Conservation (phyloP, 2,113 vertebrate genomes). For the Arothron firmamentum region DNA sequence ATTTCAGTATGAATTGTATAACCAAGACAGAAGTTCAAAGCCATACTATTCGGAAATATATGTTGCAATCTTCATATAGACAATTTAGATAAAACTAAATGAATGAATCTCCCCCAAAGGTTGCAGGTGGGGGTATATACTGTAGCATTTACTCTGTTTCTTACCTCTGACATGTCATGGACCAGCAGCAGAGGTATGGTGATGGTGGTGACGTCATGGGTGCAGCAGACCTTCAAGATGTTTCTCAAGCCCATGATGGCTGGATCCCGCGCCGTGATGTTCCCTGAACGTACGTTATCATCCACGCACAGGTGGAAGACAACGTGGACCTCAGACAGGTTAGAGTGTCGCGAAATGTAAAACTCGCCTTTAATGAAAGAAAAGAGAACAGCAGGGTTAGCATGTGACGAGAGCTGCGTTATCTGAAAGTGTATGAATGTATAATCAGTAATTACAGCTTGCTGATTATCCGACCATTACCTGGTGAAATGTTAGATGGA, state of each 20-base stretch:
- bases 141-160: constrained; percentile 7
- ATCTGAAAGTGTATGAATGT: neutral
- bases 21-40: too few relatives aligned
- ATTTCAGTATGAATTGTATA: too few relatives aligned
- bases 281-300: constrained; percentile 89
- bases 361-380: constrained; percentile 83
- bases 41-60: too few relatives aligned
- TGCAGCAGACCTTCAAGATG: constrained; percentile 97
- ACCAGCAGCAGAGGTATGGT: constrained; percentile 92
- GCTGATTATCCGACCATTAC: constrained; percentile 53
- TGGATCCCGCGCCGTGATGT: constrained; percentile 91
- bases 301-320: constrained; percentile 97
- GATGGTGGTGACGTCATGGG: constrained; percentile 91
- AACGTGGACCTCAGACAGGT: constrained; percentile 92
- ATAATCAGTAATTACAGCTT: neutral
- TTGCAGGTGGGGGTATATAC: too few relatives aligned
- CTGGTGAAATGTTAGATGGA: constrained; percentile 89
- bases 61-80: too few relatives aligned
- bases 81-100: too few relatives aligned
- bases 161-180: constrained; percentile 97
- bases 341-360: constrained; percentile 93
- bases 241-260: constrained; percentile 97
- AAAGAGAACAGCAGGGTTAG: neutral
- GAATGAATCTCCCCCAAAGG: too few relatives aligned
- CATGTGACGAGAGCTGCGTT: neutral